A percentile compares a stretch with the other conserved stretches of the same genome.
These are phyloP conservation scores for Anguilla rostrata DNA, from an alignment of 2,113 vertebrate genomes.

Conservation along the genomic window DNA sequence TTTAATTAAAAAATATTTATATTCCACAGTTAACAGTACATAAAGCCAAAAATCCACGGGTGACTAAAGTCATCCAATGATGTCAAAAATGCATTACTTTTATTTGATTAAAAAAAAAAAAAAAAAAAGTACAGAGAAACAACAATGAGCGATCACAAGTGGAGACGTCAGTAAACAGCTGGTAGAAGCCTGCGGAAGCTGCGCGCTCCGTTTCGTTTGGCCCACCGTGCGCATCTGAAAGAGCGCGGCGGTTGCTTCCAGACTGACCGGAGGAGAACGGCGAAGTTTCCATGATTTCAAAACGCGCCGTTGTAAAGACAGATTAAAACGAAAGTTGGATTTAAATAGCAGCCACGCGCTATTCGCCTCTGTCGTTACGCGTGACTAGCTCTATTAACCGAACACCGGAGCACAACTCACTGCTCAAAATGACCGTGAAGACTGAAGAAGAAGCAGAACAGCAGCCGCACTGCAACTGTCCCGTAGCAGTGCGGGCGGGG, in stretches of 20 bases:
- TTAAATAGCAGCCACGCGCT: background rate
- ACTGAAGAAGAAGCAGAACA: background rate
- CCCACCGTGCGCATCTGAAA: background rate
- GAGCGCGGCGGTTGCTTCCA: background rate
- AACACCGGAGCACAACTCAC: background rate
- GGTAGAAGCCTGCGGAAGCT: background rate
- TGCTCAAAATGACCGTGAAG: background rate
- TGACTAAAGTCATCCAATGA: background rate
- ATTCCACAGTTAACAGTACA: conserved; percentile 38
- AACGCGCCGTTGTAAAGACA: too few species aligned
- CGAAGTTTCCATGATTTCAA: background rate
- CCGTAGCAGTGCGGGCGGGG: background rate
- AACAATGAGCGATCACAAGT: background rate
- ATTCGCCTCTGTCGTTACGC: background rate
- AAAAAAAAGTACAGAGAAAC: background rate
- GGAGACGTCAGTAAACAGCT: background rate
- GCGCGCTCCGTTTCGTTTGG: too few species aligned
- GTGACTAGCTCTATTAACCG: background rate
- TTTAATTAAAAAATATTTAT: conserved; percentile 58
- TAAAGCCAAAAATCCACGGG: conserved; percentile 35
- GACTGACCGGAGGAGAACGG: background rate
- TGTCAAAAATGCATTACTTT: background rate
- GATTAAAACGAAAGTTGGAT: background rate
- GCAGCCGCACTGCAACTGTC: background rate
- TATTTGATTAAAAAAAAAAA: background rate